phyloP scores from a whole-genome alignment of 2,888 invertebrate species.

The Marasmarcha lunaedactyla region DNA sequence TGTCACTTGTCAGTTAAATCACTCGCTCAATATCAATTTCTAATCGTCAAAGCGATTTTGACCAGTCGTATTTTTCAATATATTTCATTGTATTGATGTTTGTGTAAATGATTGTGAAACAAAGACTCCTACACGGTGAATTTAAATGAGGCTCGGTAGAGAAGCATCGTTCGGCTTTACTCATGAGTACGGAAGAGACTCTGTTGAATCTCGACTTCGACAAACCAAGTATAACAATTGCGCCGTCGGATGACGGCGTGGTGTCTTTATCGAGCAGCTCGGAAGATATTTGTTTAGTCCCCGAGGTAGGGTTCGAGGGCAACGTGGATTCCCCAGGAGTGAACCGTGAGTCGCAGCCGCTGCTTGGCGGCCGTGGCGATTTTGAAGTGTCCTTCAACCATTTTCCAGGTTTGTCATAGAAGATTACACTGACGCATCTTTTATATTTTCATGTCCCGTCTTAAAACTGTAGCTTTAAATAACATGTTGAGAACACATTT shows the following conservation, averaged over 20 bases:
- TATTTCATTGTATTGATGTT: slow-evolving; percentile 45
- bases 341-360: slow-evolving; percentile 94
- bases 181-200: slow-evolving; percentile 74
- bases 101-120: slow-evolving; percentile 66
- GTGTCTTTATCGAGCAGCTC: slow-evolving; percentile 70
- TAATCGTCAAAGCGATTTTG: slow-evolving; percentile 20
- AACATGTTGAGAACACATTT: too few species aligned
- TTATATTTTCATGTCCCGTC: too few species aligned
- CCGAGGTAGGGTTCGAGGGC: slow-evolving; percentile 86
- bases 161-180: slow-evolving; percentile 55
- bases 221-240: slow-evolving; percentile 53
- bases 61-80: slow-evolving; percentile 4
- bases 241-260: slow-evolving; percentile 70
- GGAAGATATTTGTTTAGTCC: slow-evolving; percentile 82
- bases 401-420: slow-evolving; percentile 80
- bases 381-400: slow-evolving; percentile 83
- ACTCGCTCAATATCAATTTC: too few species aligned
- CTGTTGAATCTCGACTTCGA: slow-evolving; percentile 74
- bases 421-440: slow-evolving; percentile 16
- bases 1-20: too few species aligned
- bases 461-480: too few species aligned
- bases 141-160: slow-evolving; percentile 63
- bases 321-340: slow-evolving; percentile 86
- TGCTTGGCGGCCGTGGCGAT: slow-evolving; percentile 86
- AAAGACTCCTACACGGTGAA: slow-evolving; percentile 58